phyloP scores from a whole-genome alignment of 1,140 invertebrate species.

The Drosophila albomicans region DNA sequence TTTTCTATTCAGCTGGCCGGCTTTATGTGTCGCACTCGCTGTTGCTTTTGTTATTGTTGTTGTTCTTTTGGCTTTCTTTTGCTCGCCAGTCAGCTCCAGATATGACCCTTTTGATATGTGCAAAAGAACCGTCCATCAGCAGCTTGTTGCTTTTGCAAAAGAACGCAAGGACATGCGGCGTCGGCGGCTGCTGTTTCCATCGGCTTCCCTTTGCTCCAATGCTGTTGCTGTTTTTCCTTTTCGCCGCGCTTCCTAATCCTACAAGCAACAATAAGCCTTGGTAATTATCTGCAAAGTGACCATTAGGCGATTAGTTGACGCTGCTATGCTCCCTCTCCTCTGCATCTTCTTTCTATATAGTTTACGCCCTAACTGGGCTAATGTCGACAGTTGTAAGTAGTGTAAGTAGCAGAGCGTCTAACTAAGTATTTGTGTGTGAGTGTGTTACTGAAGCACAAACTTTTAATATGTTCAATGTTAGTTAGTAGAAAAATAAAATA shows the following conservation, averaged over 20 bases:
- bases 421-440: background rate
- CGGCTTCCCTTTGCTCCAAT: conserved; percentile 16
- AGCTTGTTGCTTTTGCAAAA: conserved; percentile 65
- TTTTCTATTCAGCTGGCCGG: conserved; percentile 43
- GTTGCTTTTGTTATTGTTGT: conserved; percentile 11
- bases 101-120: conserved; percentile 72
- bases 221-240: conserved; percentile 49
- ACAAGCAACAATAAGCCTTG: conserved; percentile 80
- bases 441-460: conserved; percentile 18
- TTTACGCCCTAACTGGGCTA: conserved; percentile 14
- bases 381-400: conserved; percentile 6
- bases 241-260: conserved; percentile 67
- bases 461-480: conserved; percentile 22
- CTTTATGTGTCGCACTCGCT: conserved; percentile 49
- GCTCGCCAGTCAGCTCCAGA: conserved; percentile 22
- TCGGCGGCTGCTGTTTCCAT: background rate
- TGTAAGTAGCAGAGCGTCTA: background rate
- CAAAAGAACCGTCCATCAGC: conserved; percentile 12
- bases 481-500: conserved; percentile 3
- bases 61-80: conserved; percentile 27
- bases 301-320: conserved; percentile 81
- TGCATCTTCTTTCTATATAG: conserved; percentile 3
- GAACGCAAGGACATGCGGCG: conserved; percentile 15
- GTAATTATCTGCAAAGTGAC: conserved; percentile 84
- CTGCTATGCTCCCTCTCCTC: conserved; percentile 43